Evolutionary conservation across 2,888 invertebrate genomes (phyloP).

Genomic region (Luperina nickerlii): DNA sequence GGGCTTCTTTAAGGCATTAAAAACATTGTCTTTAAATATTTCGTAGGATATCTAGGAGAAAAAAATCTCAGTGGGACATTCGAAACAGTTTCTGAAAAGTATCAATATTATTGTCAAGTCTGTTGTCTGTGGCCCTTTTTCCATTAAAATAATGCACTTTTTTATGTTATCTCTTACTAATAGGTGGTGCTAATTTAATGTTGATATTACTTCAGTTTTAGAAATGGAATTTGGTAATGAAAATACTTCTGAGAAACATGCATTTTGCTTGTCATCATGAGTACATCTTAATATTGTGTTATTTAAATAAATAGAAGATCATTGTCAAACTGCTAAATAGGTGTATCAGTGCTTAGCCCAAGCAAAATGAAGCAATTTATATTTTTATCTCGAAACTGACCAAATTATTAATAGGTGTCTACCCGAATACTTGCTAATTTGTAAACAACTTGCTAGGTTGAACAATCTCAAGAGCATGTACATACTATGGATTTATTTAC

Average conservation of each 20-base stretch:
- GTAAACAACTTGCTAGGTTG: conserved; percentile 77
- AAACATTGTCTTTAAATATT: not conserved
- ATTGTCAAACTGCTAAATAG: conserved; percentile 10
- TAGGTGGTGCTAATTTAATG: conserved; percentile 54
- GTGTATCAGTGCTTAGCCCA: conserved; percentile 4
- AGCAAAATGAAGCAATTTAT: conserved; percentile 3
- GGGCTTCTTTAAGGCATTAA: not conserved
- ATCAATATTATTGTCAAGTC: not conserved
- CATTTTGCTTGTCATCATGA: conserved; percentile 32
- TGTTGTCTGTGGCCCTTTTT: conserved; percentile 18
- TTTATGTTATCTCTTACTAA: conserved; percentile 25
- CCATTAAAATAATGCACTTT: conserved; percentile 28
- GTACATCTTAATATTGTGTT: conserved; percentile 40
- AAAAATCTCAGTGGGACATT: not conserved
- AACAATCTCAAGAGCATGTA: conserved; percentile 83
- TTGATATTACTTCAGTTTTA: conserved; percentile 43
- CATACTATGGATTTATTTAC: conserved; percentile 83
- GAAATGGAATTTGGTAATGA: not conserved
- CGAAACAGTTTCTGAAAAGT: not conserved
- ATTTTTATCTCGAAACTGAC: conserved; percentile 30
- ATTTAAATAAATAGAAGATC: conserved; percentile 18
- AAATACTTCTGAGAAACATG: conserved; percentile 11
- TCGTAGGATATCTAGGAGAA: not conserved
- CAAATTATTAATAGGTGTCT: conserved; percentile 28
- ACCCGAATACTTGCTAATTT: conserved; percentile 24